Base-by-base conservation (phyloP, 2,888 invertebrate species). In the Callyntrura guangdongensis region DNA sequence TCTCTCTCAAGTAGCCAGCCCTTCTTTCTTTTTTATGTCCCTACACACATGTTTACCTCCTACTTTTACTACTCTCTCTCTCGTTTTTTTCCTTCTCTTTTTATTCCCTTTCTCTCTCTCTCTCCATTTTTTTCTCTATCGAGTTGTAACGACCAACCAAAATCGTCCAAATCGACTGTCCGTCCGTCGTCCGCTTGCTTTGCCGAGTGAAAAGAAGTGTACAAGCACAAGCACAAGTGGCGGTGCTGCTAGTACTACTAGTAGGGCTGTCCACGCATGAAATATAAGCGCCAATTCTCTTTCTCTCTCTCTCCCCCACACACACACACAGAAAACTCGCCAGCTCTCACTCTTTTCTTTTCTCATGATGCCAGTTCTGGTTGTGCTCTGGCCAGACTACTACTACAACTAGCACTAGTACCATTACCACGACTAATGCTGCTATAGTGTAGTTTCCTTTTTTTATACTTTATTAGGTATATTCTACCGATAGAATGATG, bases 121-220 rank as follows among this genome's bases (percentile, higher is more conserved):
- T 67, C 83, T 84, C 83, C 69, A 36, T 67, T 77, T 77, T 69
- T 81, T 88, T 82, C 61, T 83, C 77, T 86, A 91, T 91, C 90
- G 90, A 91, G 90, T 91, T 91, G 90, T 91, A 91, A 91, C 90
- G 90, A 91, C 90, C 90, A 91, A 91, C 90, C 90, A 91, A 91
- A 91, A 87, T 87, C 87, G 59, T 81, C 59, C 88, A 69, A 91
- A 86, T 87, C 90, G 90, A 87, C 90, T 87, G 90, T 91, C 90
- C 90, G 90, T 90, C 90, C 82, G 86, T 89, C 89, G 84, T 84
- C 85, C 90, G 86, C 56, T 90, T 90, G 81, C 64, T 86, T 83
- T 82, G 83, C 90, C 90, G 90, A 91, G 90, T 74, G 69, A 89
- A 69, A 36, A 69, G 69, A 69, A 69, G 36, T 64, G 64, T 64